Base-by-base conservation (phyloP, 2,113 vertebrate species). In the Heptranchias perlo region DNA sequence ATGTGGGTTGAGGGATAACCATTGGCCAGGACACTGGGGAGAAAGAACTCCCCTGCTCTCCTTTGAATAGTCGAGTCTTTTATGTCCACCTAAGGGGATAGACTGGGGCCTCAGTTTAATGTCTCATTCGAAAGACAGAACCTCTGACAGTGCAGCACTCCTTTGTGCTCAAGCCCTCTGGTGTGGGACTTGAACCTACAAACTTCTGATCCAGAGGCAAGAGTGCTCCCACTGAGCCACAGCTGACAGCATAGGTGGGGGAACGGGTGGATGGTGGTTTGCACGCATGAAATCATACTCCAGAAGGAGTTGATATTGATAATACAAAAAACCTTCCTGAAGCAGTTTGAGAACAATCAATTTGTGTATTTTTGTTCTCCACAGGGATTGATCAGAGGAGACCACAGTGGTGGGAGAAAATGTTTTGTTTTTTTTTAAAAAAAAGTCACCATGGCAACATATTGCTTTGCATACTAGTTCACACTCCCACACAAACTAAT, bases 341-440 rank as follows among this genome's bases (percentile, higher is more conserved):
- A 76, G 52, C 28, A 52, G 25, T 49, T 93, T 6, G 14, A 93
- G 58, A 62, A 62, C n/a, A 39, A 21, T 39, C 54, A 93, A 39
- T 64, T 93, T 62, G 61, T 93, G 58, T 62, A n/a, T n/a, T 93
- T 16, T 39, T 92, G 35, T 35, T 11, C 13, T 44, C 39, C 31
- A 25, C 5, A 35, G 65, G 64, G 64, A 95, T 47, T 69, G 64
- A 64, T 69, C 93, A 67, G 44, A 95, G 64, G 35, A 69, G 64
- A 31, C 44, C 44, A 69, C 8, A 49, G 39, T 31, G 62, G 25
- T 52, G 47, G 39, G 65, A 95, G 65, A 95, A 95, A 49, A 47
- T 91, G 58, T 39, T 82, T 82, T 93, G 86, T 89, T 93, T 93
- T 93, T 92, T n/a, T n/a, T n/a, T n/a, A n/a, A n/a, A 61, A 92